Evolutionary conservation across 2,113 vertebrate genomes (phyloP), one percentile per base, ranked within the genome.

Genomic region (Gymnogyps californianus): DNA sequence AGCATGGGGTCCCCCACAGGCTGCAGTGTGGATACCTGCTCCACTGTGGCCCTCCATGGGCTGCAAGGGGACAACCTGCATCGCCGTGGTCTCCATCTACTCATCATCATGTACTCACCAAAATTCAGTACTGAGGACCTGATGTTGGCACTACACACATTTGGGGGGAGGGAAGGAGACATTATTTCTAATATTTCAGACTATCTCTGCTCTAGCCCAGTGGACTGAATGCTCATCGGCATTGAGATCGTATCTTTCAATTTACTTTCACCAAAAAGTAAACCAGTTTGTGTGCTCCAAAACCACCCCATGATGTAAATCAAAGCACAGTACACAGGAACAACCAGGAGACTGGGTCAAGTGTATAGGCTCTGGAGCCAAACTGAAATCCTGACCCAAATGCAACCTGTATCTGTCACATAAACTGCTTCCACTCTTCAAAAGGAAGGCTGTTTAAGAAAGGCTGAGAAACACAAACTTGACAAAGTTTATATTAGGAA

Each of bases 1-100:
- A 70, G 34, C 66, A 51, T 2, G 4, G 29, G 10, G 8, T 59
- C 6, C 26, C 8, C 20, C n/a, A 19, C 0, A 1, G 36, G n/a
- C 38, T 77, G 49, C 44, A 57, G 40, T 1, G 31, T 29, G 36
- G 40, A n/a, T 13, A n/a, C 10, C 13, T 64, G 28, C 49, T 94
- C 66, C 17, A 20, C 34, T 42, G 21, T 9, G 34, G 49, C 14
- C 19, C 44, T 69, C 22, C 46, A 14, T 1, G 5, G 72, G 24
- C 34, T 61, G 42, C 59, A 67, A 10, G 1, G 16, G 32, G 26
- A 76, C 32, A 77, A 9, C 2, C 18, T 19, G 31, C 11, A 38
- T 20, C 40, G 36, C 38, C 0, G 0, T 10, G 5, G 22, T 44
- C 25, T 74, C 76, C 54, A 62, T 16, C 31, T 34, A 19, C 34